Base-by-base conservation (phyloP, 2,797 vertebrate species). In the Cichlasoma orientale region DNA sequence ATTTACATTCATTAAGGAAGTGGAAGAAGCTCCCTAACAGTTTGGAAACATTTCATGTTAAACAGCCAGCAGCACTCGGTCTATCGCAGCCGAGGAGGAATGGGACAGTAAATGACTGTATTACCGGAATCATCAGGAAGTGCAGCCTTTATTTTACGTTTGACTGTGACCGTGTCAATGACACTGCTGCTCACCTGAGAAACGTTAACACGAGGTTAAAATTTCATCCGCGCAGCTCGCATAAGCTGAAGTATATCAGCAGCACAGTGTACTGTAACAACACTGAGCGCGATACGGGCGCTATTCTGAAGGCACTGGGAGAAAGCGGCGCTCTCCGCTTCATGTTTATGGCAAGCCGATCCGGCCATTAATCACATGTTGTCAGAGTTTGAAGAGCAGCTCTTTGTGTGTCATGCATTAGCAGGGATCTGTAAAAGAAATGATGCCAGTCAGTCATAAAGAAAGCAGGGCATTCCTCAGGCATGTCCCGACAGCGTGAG, bases 391-490 rank as follows among this genome's bases (percentile, higher is more conserved):
- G 5, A 7, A 12, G 59, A 25, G 19, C 10, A 19, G 2, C 2
- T 27, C 23, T 47, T 19, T 6, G 12, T 53, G 21, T 75, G 7
- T 56, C 1, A 1, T 16, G 8, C 47, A 33, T 71, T 27, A 66
- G 7, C 21, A 4, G 7, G 38, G 27, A 50, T 50, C 58, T 68
- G 63, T 3, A 38, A 55, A 31, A 29, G n/a, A 41, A 54, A 27
- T 78, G 58, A 36, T 23, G 61, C 7, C 1, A 56, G 57, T n/a
- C 47, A 16, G 41, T 63, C 41, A 5, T 56, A 75, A 73, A 86
- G 66, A 75, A 74, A 83, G 57, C 52, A 13, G 80, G 84, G 90
- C 84, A 90, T 92, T 92, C 90, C 88, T 92, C 59, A 27, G 82
- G 63, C 93, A 77, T 71, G 93, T 72, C 83, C 73, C 4, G 54